Base-by-base conservation (phyloP, 1,140 invertebrate genomes). In the Drosophila nikananu region DNA sequence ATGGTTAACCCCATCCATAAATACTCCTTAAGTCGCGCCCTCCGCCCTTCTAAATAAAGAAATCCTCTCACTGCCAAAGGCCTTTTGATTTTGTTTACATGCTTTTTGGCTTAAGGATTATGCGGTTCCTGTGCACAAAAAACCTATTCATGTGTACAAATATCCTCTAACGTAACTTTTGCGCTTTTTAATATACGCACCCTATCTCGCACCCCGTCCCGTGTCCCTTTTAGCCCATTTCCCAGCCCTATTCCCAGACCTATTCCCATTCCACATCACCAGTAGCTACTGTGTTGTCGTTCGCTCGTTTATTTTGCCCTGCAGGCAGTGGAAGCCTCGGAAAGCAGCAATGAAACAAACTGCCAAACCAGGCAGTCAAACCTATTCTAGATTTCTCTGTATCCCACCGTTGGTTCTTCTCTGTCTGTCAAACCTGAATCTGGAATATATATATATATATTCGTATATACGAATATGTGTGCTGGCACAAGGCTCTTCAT, bases 161-260 rank as follows among this genome's bases (percentile, higher is more conserved):
- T 73, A 81, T 70, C 75, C 75, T 86, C 77, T 54, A 82, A 66
- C 78, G 83, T 66, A 84, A 82, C 74, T 86, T 80, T 79, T 86
- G 64, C 68, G 74, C 83, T 86, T 83, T 86, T 86, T 86, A 84
- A 83, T 83, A 83, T 46, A 73, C 74, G 82, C 57, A 60, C 35
- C 57, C 64, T 42, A 48, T 19, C 58, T 62, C 48, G 41, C 54
- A 39, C 54, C 37, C 25, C 59, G 19, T 6, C 13, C 59, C 23
- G 13, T 39, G 32, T 55, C 32, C 32, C 21, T 17, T 55, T 37
- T 55, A 23, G 32, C 52, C 52, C 32, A 7, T 5, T 42, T 12
- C 35, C 10, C 23, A 32, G 21, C 21, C 37, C 10, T 30, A 13
- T 58, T 30, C 15, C 58, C 44, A 30, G 46, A 0, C 6, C 23